Evolutionary conservation across 2,888 invertebrate genomes (phyloP), one percentile per base, ranked within the genome.

Genomic region (Agonopterix arenella): DNA sequence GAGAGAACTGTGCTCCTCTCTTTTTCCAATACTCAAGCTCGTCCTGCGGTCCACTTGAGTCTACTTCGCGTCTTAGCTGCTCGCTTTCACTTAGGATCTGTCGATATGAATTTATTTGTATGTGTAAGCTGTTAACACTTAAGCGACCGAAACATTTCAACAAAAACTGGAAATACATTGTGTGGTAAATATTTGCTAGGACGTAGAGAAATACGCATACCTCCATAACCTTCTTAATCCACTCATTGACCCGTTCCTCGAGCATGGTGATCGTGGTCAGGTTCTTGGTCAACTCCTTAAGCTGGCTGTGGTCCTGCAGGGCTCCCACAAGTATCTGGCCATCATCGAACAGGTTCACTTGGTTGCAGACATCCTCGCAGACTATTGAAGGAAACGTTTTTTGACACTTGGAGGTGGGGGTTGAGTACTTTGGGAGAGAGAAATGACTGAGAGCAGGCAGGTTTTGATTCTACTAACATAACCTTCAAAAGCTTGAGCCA

Each of bases 1-100:
- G 96, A 5, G 96, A 97, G 76, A 98, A 97, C 73, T 96, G 97
- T 0, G 98, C 97, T 41, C 97, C 96, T 37, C 98, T 90, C 66
- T 96, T 95, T 82, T 98, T 98, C 98, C 98, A 98, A 79, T 98
- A 98, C 66, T 97, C 96, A 41, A 98, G 88, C 73, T 98, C 98
- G 68, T 98, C 97, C 70, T 97, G 96, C 0, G 98, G 98, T 0
- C 98, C 97, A 48, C 95, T 95, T 3, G 95, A 94, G 75, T 98
- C 97, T 53, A 96, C 96, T 75, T 98, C 98, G 42, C 96, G 93
- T 49, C 98, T 90, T 55, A 98, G 90, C 73, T 98, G 97, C 70
- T 97, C 97, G 68, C 97, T 97, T 74, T 98, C 97, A 52, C 96
- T 95, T 48, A 98, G 89, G 52, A 96, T 93, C 90, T 92, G 59